Evolutionary conservation across 2,797 vertebrate genomes (phyloP).

Genomic region (Acomys russatus): DNA sequence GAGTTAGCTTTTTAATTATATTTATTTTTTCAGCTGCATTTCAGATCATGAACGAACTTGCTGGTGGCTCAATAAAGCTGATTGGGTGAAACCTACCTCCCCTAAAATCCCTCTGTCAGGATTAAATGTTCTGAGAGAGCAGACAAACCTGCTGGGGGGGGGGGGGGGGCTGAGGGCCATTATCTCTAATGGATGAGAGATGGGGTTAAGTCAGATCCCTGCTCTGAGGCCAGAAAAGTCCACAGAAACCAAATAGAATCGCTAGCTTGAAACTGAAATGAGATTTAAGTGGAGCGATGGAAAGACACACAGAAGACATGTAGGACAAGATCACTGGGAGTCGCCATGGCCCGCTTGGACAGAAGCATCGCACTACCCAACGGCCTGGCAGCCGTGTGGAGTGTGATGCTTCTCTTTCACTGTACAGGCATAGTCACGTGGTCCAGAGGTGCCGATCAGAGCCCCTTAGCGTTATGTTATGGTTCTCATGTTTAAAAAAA

Average conservation of each 20-base stretch:
- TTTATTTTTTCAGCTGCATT: constrained; percentile 83
- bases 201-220: constrained; percentile 62
- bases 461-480: background rate
- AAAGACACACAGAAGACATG: background rate
- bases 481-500: background rate
- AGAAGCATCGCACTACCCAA: background rate
- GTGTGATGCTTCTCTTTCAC: background rate
- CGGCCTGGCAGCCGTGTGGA: background rate
- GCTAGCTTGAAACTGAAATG: constrained; percentile 59
- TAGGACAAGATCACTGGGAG: background rate
- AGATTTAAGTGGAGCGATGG: constrained; percentile 27
- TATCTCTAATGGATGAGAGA: constrained; percentile 59
- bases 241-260: constrained; percentile 65
- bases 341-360: background rate
- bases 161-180: constrained; percentile 19
- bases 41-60: constrained; percentile 78
- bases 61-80: constrained; percentile 73
- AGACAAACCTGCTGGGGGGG: background rate
- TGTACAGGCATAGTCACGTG: background rate
- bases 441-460: background rate
- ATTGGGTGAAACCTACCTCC: constrained; percentile 68
- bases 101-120: background rate
- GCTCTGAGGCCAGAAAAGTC: constrained; percentile 31
- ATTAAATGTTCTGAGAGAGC: constrained; percentile 72
- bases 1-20: constrained; percentile 84